Percentiles rank a stretch among this genome's conserved stretches.
These are phyloP conservation scores for Coleophora flavipennella DNA, from an alignment of 2,888 invertebrate species.

Conservation along the genomic window DNA sequence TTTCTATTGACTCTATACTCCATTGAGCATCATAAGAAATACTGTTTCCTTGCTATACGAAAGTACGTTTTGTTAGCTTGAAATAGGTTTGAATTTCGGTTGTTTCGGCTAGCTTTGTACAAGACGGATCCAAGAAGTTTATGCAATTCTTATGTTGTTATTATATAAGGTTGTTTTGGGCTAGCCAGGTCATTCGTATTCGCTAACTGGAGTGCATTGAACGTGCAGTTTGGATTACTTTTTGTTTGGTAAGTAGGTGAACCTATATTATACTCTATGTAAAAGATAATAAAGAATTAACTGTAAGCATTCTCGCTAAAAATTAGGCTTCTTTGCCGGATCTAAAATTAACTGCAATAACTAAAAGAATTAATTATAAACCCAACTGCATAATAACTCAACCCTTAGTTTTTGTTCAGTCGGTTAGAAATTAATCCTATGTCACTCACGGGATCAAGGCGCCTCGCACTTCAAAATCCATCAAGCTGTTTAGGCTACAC, in stretches of 20 bases:
- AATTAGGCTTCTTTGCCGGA: no score
- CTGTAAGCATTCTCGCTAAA: no score
- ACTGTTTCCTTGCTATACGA: neutral
- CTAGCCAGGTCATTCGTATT: conserved; percentile 43
- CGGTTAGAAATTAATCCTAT: no score
- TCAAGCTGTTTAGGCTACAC: no score
- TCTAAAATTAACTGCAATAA: no score
- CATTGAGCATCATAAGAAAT: neutral
- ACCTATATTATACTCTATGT: conserved; percentile 18
- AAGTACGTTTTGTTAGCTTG: conserved; percentile 16
- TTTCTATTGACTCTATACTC: conserved; percentile 1
- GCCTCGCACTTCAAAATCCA: no score
- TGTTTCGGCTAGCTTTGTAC: conserved; percentile 25
- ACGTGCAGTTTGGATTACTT: conserved; percentile 34
- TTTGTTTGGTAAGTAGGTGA: conserved; percentile 13
- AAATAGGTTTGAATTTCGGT: conserved; percentile 7
- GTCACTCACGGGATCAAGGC: no score
- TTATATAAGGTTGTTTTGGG: conserved; percentile 62
- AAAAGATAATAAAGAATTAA: no score
- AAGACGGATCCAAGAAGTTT: conserved; percentile 50
- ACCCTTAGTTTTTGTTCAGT: no score
- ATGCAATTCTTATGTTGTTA: conserved; percentile 70
- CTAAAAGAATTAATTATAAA: no score
- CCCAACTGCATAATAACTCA: no score
- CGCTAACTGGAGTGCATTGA: conserved; percentile 50